These are phyloP conservation scores for Xenopus tropicalis DNA, from an alignment of 2,113 vertebrate species.

Conservation along the genomic window DNA sequence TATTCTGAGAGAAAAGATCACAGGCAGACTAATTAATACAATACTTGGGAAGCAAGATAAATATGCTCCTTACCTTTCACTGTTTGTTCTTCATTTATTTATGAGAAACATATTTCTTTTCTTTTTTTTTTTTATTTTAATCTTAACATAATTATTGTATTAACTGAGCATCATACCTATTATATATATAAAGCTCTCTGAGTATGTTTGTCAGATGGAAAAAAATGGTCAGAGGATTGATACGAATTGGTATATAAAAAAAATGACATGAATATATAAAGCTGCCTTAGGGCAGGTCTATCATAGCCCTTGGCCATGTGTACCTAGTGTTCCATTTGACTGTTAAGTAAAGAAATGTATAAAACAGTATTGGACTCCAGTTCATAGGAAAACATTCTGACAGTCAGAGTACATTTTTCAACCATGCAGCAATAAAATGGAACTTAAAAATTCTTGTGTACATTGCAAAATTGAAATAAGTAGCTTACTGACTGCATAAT, in stretches of 20 bases:
- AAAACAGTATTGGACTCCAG: not conserved
- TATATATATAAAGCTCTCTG: conserved; percentile 4
- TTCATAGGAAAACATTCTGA: conserved; percentile 23
- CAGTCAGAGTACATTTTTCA: conserved; percentile 2
- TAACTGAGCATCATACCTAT: not conserved
- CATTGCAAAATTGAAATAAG: conserved; percentile 1
- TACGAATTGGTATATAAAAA: conserved; percentile 25
- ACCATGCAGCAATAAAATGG: not conserved
- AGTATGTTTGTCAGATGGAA: not conserved
- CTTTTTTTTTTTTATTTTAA: not conserved
- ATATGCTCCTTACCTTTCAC: not conserved
- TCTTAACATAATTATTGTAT: not conserved
- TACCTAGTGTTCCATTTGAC: conserved; percentile 6
- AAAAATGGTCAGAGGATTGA: not conserved
- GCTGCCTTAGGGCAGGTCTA: conserved; percentile 29
- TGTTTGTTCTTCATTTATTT: too few species aligned
- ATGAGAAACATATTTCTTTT: too few species aligned
- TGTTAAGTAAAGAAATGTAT: conserved; percentile 23
- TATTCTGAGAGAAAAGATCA: not conserved
- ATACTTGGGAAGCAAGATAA: not conserved
- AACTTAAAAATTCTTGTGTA: not conserved
- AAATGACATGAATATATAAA: conserved; percentile 22
- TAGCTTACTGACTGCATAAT: not conserved
- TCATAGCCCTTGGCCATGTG: conserved; percentile 22
- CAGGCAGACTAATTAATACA: not conserved